A percentile compares a stretch with the other conserved stretches of the same genome.
phyloP scores from a whole-genome alignment of 1,140 invertebrate genomes.

The Drosophila varians region DNA sequence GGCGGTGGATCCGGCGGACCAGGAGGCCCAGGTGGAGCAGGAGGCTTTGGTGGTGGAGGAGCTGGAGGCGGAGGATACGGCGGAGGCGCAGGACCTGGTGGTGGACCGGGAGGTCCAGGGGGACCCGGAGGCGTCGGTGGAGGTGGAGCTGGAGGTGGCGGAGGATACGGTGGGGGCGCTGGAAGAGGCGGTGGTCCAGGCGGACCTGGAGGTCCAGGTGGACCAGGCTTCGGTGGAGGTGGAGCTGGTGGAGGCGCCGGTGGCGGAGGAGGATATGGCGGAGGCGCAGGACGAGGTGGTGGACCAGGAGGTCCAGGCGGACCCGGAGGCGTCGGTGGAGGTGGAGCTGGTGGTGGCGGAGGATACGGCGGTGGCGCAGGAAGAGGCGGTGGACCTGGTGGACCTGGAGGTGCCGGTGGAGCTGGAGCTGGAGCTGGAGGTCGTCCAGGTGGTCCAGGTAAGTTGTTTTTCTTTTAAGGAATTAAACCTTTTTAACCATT shows the following conservation, averaged over 20 bases:
- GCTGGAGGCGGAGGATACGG: conserved; percentile 37
- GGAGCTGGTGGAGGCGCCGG: conserved; percentile 22
- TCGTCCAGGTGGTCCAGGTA: conserved; percentile 16
- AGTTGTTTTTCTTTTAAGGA: too few species aligned
- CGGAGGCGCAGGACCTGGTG: conserved; percentile 17
- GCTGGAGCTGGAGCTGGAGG: not conserved
- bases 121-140: conserved; percentile 49
- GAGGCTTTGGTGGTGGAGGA: conserved; percentile 3
- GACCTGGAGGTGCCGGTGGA: conserved; percentile 26
- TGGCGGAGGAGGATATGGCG: conserved; percentile 12
- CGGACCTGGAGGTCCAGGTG: conserved; percentile 34
- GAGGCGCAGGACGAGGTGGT: conserved; percentile 4
- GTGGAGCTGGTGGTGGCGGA: conserved; percentile 12
- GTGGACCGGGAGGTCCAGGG: conserved; percentile 24
- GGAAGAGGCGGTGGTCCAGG: conserved; percentile 12
- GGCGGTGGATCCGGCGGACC: conserved; percentile 54
- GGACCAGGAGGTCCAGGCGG: conserved; percentile 30
- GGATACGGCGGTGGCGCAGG: conserved; percentile 8
- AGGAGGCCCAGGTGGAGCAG: conserved; percentile 5
- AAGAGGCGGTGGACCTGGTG: not conserved
- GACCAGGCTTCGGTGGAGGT: conserved; percentile 46
- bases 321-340: conserved; percentile 31
- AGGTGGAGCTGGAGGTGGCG: conserved; percentile 33
- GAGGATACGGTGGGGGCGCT: conserved; percentile 19
- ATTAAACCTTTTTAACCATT: too few species aligned